Base-by-base conservation (phyloP, 2,888 invertebrate genomes). In the Tipula helvola region DNA sequence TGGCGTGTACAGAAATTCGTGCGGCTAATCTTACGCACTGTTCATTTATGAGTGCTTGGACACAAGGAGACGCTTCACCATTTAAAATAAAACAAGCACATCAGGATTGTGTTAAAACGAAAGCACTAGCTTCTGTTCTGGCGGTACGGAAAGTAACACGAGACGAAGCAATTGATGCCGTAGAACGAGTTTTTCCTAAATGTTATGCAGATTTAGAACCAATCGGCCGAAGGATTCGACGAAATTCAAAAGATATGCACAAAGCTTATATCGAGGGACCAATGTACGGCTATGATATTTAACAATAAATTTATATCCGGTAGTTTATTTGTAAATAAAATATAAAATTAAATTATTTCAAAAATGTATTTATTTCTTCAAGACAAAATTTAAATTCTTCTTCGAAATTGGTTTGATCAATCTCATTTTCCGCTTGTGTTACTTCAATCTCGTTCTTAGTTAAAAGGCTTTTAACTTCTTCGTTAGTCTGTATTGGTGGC, bases 21-120 rank as follows among this genome's bases (percentile, higher is more conserved):
- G 99, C 98, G 1, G 98, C 98, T 0, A 98, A 98, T 91, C 92
- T 99, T 71, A 96, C 97, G 0, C 98, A 98, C 91, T 99, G 99
- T 90, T 97, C 97, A 36, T 97, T 97, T 89, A 88, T 96, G 39
- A 96, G 97, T 88, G 96, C 98, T 0, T 93, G 95, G 93, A 91
- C 94, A 0, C 95, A 96, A 89, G 96, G 97, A 0, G 95, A 96
- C 90, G 96, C 96, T 0, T 95, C 95, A 0, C 93, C 94, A 86
- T 93, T 95, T 36, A 94, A 95, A 89, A 92, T 97, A 44, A 95
- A 95, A 89, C 91, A 95, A 89, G 93, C 94, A 3, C 98, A 98
- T 92, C 94, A 95, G 95, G 94, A 96, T 88, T 99, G 99, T 92
- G 98, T 99, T 0, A 97, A 96, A 91, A 94, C 94, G 1, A 97